These are phyloP conservation scores for Panzeria rudis DNA, from an alignment of 2,888 invertebrate species.

Conservation along the genomic window DNA sequence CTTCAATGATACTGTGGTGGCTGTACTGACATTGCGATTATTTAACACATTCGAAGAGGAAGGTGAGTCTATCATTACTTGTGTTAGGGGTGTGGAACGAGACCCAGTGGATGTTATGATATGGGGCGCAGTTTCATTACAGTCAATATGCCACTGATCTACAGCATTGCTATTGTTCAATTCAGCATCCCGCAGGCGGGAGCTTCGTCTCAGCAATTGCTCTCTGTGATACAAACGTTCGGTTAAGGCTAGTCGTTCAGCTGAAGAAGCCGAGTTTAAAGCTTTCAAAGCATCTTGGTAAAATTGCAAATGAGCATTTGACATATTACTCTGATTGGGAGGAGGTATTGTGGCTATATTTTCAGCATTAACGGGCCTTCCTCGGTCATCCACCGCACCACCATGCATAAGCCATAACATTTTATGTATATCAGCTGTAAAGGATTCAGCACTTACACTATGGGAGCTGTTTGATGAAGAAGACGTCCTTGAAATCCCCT, in stretches of 20 bases:
- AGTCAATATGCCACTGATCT: conserved; percentile 65
- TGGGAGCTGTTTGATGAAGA: conserved; percentile 85
- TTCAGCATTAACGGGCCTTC: conserved; percentile 77
- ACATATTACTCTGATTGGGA: conserved; percentile 78
- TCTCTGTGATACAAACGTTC: conserved; percentile 79
- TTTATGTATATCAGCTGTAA: conserved; percentile 82
- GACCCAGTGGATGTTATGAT: conserved; percentile 45
- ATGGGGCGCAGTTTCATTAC: conserved; percentile 58
- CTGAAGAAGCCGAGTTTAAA: conserved; percentile 75
- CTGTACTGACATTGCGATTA: conserved; percentile 72
- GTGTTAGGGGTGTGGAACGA: conserved; percentile 54
- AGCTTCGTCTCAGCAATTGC: conserved; percentile 77
- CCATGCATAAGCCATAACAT: conserved; percentile 83
- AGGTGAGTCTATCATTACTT: conserved; percentile 74
- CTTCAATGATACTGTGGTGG: conserved; percentile 79
- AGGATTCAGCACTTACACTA: conserved; percentile 85
- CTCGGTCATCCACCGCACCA: conserved; percentile 78
- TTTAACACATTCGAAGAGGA: conserved; percentile 74
- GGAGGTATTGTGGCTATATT: conserved; percentile 75
- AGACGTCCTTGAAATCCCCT: conserved; percentile 85
- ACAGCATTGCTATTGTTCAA: conserved; percentile 72
- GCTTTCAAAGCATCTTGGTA: conserved; percentile 81
- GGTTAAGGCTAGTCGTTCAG: conserved; percentile 78
- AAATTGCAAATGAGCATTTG: conserved; percentile 79
- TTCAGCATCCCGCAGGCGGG: conserved; percentile 76